Base-by-base conservation (phyloP, 2,113 vertebrate genomes). In the Aythya baeri region DNA sequence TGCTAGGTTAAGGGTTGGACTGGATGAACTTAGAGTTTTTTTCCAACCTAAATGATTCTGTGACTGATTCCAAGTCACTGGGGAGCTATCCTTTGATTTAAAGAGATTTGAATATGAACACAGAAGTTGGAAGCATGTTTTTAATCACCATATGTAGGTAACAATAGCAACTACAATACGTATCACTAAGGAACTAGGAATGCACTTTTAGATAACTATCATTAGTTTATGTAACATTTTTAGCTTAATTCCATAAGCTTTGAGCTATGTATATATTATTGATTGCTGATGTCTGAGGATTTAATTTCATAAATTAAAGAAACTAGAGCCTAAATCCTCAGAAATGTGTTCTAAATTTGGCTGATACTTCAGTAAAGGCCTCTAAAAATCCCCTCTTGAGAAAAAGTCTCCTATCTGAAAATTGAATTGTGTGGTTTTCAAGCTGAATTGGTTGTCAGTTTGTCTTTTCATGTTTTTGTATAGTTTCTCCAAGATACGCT, bases 401-500 rank as follows among this genome's bases (percentile, higher is more conserved):
- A 31, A 34, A 49, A 80, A 4, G 4, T 27, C 7, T 34, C 1
- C 3, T 46, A 1, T 34, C 4, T 74, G 62, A 32, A 43, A 81
- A 57, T 9, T 7, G 43, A 52, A 2, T 16, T 81, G 20, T 23
- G 17, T 75, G 18, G 8, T 74, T 71, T 91, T 62, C 13, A 13
- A 25, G 43, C 4, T 34, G 62, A 61, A 27, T 25, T 84, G 32
- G 6, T 72, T 49, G 34, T 55, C 41, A 70, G 0, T 78, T 81
- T 81, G 15, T 68, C 17, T 31, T 82, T 57, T 85, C 15, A 3
- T 63, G 8, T 90, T 80, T 44, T 32, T 84, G 7, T 83, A 9
- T 55, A 99, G 99, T 99, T 99, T 96, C 98, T 99, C 55, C 99
- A 99, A 94, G 99, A 99, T 82, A 99, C 99, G 0, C 97, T 99